Evolutionary conservation across 2,888 invertebrate genomes (phyloP).

Genomic region (Hesperia comma): DNA sequence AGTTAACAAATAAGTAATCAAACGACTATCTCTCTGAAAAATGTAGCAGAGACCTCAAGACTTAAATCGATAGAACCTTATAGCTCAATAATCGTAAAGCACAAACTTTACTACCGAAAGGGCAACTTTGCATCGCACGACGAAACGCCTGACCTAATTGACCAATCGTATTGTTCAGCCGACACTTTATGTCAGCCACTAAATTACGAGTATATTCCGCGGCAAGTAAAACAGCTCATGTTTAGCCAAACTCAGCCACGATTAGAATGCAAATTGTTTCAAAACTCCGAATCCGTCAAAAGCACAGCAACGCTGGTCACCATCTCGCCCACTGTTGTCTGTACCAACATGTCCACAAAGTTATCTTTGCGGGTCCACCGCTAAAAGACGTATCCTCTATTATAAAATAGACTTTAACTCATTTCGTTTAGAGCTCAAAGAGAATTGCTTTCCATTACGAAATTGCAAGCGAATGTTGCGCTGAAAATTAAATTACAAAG

Average conservation of each 20-base stretch:
- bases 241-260: conserved; percentile 23
- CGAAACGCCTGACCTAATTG: no score
- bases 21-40: no score
- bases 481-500: conserved; percentile 17
- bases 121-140: no score
- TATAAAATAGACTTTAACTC: conserved; percentile 7
- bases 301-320: conserved; percentile 32
- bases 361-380: conserved; percentile 6
- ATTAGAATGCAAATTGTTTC: conserved; percentile 37
- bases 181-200: background rate
- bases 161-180: no score
- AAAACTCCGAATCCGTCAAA: conserved; percentile 32
- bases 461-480: conserved; percentile 13
- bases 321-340: conserved; percentile 31
- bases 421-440: background rate
- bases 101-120: no score
- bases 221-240: conserved; percentile 30
- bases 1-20: no score
- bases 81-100: no score
- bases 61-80: no score
- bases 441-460: background rate
- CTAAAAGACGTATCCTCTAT: background rate
- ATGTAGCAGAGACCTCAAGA: no score
- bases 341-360: conserved; percentile 28
- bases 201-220: conserved; percentile 3